Evolutionary conservation across 2,113 vertebrate genomes (phyloP).

Genomic region (Albula goreensis): DNA sequence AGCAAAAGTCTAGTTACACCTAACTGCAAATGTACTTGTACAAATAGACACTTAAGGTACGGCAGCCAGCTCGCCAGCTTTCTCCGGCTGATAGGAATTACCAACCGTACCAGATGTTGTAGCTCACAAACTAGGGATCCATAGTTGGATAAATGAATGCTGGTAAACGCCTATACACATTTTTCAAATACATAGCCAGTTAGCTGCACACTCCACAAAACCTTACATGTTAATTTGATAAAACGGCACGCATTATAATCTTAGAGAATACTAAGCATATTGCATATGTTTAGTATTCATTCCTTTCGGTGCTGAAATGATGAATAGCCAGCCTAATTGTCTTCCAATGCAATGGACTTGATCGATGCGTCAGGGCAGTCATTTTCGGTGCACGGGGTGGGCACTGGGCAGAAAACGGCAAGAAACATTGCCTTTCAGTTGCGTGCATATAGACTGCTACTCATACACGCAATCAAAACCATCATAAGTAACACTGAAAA

Average conservation of each 20-base stretch:
- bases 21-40: neutral
- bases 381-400: neutral
- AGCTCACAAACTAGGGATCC: neutral
- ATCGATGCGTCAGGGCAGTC: constrained; percentile 8
- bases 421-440: neutral
- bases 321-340: neutral
- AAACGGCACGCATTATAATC: neutral
- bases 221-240: neutral
- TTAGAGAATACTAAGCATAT: neutral
- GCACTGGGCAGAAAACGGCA: neutral
- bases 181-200: neutral
- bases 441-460: neutral
- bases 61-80: neutral
- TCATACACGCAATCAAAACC: neutral
- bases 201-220: neutral
- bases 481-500: neutral
- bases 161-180: neutral
- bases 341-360: constrained; percentile 23
- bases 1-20: neutral
- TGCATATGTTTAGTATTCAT: too few relatives aligned
- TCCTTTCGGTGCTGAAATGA: constrained; percentile 1
- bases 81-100: neutral
- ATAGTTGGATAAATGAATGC: neutral
- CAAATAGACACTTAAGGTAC: neutral
- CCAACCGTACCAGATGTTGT: neutral